phyloP scores from a whole-genome alignment of 2,888 invertebrate genomes.

The Caenorhabditis sinica region DNA sequence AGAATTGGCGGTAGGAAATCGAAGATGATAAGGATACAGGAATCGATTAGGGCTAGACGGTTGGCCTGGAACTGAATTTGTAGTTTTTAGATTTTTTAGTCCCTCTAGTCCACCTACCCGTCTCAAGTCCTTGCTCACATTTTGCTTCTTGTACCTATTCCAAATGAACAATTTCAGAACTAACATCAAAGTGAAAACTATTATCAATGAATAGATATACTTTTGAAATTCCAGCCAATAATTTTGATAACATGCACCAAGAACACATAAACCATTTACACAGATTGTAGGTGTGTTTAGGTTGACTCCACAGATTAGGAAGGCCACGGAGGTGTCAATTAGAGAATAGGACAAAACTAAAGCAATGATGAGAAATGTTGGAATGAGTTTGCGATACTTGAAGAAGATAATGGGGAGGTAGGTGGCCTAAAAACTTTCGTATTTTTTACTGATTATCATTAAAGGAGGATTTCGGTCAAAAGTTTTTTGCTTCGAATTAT shows the following conservation, averaged over 20 bases:
- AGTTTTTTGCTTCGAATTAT: too few species aligned
- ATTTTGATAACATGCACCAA: slow-evolving; percentile 11
- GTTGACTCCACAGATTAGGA: background rate
- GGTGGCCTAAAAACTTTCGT: slow-evolving; percentile 4
- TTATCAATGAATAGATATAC: background rate
- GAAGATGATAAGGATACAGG: background rate
- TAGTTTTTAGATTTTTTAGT: too few species aligned
- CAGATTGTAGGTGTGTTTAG: background rate
- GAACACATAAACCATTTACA: slow-evolving; percentile 6
- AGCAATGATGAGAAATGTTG: background rate
- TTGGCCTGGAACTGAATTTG: slow-evolving; percentile 15
- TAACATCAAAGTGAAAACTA: background rate
- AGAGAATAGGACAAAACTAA: background rate
- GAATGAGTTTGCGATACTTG: slow-evolving; percentile 16
- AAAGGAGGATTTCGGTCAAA: too few species aligned
- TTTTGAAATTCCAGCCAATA: slow-evolving; percentile 5
- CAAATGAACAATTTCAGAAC: slow-evolving; percentile 12
- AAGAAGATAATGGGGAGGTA: slow-evolving; percentile 11
- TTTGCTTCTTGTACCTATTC: slow-evolving; percentile 18
- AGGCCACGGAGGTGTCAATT: background rate
- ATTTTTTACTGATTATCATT: background rate
- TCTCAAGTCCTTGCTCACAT: background rate
- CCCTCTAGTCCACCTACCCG: slow-evolving; percentile 3
- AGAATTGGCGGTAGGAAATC: slow-evolving; percentile 8
- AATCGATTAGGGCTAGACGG: slow-evolving; percentile 22